A percentile compares a stretch with the other conserved stretches of the same genome.
phyloP scores from a whole-genome alignment of 2,113 vertebrate genomes.

The Halichoeres trimaculatus region DNA sequence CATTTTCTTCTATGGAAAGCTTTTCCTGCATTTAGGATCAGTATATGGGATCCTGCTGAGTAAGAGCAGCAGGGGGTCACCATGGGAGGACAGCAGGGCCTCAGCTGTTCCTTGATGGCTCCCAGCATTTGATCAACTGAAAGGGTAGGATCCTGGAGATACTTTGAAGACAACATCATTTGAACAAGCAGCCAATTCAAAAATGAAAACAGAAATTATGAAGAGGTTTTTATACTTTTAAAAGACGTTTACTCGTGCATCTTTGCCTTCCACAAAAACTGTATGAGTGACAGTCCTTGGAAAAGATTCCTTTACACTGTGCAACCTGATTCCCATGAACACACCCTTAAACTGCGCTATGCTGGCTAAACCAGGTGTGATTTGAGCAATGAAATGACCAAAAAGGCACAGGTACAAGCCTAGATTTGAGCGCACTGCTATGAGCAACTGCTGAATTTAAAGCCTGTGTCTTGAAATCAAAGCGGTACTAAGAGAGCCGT shows the following conservation, averaged over 20 bases:
- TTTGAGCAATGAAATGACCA: constrained; percentile 21
- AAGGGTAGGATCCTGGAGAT: not conserved
- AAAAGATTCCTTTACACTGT: not conserved
- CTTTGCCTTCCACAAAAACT: too few species aligned
- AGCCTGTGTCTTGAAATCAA: constrained; percentile 30
- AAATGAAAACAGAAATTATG: not conserved
- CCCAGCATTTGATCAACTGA: constrained; percentile 8
- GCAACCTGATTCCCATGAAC: constrained; percentile 10
- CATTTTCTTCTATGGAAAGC: not conserved
- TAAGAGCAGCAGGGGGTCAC: constrained; percentile 13
- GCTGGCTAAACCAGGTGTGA: not conserved
- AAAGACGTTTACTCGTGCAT: not conserved
- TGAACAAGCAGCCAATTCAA: not conserved
- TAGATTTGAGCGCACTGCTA: constrained; percentile 12
- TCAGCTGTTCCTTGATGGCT: not conserved
- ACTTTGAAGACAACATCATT: not conserved
- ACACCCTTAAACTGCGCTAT: constrained; percentile 8
- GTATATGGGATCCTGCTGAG: constrained; percentile 3
- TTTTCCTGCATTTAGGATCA: constrained; percentile 4
- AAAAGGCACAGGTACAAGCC: constrained; percentile 5
- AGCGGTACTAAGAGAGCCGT: not conserved
- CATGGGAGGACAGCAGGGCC: constrained; percentile 4
- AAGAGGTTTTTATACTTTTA: not conserved
- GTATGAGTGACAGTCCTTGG: not conserved
- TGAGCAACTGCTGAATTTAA: constrained; percentile 6